These are phyloP conservation scores for Pelecanus crispus DNA, from an alignment of 2,113 vertebrate species.

Conservation along the genomic window DNA sequence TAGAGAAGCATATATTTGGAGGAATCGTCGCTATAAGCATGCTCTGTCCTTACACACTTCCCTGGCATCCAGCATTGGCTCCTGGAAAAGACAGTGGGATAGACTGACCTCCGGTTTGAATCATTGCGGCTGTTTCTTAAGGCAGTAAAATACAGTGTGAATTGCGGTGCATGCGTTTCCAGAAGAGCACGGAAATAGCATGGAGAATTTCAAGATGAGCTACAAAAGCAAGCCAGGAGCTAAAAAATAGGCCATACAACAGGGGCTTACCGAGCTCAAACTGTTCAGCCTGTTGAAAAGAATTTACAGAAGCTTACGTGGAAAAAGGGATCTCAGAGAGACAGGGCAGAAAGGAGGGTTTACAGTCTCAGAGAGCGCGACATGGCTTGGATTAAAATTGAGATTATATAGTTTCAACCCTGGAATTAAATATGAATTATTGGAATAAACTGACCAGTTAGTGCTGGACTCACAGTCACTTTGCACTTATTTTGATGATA, in stretches of 20 bases:
- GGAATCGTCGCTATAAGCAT: accelerated
- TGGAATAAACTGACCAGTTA: not conserved
- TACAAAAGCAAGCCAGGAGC: not conserved
- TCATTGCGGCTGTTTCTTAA: not conserved
- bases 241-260: not conserved
- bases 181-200: not conserved
- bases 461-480: not conserved
- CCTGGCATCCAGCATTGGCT: not conserved
- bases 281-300: not conserved
- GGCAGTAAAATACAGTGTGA: not conserved
- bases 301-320: not conserved
- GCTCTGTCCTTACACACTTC: not conserved
- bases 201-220: not conserved
- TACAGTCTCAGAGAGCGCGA: not conserved
- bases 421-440: not conserved
- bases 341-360: not conserved
- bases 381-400: not conserved
- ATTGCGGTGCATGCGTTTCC: not conserved
- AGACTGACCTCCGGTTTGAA: not conserved
- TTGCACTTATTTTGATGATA: not conserved
- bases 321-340: not conserved
- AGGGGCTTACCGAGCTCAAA: not conserved
- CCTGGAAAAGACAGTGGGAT: not conserved
- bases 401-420: not conserved
- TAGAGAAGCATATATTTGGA: not conserved